Conservation (phyloP, 2,888 invertebrate genomes). For the Hemistola chrysoprasaria region DNA sequence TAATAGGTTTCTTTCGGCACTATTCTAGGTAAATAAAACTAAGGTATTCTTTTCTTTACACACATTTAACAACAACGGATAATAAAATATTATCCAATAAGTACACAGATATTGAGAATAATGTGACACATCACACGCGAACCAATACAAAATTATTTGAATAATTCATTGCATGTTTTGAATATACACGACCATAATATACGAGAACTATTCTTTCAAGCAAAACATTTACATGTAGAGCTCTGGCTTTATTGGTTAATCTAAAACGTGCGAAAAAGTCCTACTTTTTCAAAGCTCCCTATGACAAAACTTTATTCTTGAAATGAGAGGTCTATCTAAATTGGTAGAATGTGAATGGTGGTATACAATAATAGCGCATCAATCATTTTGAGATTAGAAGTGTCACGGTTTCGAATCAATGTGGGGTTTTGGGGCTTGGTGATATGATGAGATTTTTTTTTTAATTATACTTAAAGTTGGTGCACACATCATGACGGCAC, state of each 20-base stretch:
- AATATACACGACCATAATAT: too few relatives aligned
- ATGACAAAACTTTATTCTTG: neutral
- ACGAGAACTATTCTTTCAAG: too few relatives aligned
- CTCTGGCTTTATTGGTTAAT: neutral
- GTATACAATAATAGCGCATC: slow-evolving; percentile 26
- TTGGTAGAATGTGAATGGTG: slow-evolving; percentile 12
- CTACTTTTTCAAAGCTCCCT: neutral
- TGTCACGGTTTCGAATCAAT: slow-evolving; percentile 31
- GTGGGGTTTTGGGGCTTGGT: slow-evolving; percentile 26
- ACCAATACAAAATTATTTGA: slow-evolving; percentile 1
- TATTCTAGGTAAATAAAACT: too few relatives aligned
- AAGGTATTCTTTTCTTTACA: too few relatives aligned
- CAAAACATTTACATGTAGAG: neutral
- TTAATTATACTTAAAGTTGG: too few relatives aligned
- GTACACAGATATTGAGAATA: slow-evolving; percentile 1
- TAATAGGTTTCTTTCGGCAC: too few relatives aligned
- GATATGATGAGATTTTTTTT: slow-evolving; percentile 1
- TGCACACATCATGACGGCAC: too few relatives aligned
- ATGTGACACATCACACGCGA: slow-evolving; percentile 1
- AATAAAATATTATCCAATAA: neutral
- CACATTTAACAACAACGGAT: too few relatives aligned
- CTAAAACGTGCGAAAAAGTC: neutral
- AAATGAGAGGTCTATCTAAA: neutral
- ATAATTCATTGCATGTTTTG: neutral
- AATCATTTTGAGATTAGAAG: slow-evolving; percentile 33